Evolutionary conservation across 2,113 vertebrate species (phyloP).

Genomic region (Bettongia penicillata): DNA sequence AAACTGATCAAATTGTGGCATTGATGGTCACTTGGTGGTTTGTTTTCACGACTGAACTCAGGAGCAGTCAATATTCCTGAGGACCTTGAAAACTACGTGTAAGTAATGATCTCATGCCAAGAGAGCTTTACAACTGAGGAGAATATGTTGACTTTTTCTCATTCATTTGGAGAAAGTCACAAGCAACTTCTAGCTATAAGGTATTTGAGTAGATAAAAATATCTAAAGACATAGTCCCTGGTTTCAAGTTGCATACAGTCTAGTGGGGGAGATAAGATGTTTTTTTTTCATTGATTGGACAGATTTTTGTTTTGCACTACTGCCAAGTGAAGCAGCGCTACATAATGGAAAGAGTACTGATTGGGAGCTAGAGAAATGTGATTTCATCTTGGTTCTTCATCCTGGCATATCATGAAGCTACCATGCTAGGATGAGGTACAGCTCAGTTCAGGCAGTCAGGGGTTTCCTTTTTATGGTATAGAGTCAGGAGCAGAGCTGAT

Average conservation of each 20-base stretch:
- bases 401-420: background rate
- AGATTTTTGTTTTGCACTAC: background rate
- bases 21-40: background rate
- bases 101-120: background rate
- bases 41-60: background rate
- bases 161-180: background rate
- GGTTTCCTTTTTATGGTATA: background rate
- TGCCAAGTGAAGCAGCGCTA: background rate
- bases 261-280: background rate
- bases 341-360: background rate
- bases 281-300: background rate
- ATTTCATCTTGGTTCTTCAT: background rate
- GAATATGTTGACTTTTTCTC: background rate
- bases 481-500: background rate
- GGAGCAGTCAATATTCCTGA: background rate
- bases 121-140: background rate
- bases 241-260: background rate
- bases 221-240: background rate
- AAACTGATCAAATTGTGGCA: background rate
- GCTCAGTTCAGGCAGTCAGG: background rate
- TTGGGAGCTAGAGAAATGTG: background rate
- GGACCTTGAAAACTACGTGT: background rate
- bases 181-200: background rate
- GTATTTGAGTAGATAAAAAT: background rate
- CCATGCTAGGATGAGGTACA: rapidly evolving